Conservation (phyloP, 1,140 invertebrate species). For the Pachyrhynchus sulphureomaculatus region DNA sequence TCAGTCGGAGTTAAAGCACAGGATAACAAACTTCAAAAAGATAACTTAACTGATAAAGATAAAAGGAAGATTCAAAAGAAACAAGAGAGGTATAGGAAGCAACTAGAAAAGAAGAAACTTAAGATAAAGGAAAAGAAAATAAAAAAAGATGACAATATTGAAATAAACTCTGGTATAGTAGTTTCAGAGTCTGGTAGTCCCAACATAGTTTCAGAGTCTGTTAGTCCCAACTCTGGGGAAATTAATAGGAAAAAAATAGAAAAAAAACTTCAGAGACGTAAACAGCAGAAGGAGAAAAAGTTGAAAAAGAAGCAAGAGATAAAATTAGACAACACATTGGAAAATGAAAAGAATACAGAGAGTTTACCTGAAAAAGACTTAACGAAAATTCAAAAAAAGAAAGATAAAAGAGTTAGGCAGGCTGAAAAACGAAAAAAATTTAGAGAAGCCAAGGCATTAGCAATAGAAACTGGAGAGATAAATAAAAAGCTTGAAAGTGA, state of each 20-base stretch:
- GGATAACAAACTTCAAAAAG: conserved; percentile 16
- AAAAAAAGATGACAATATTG: neutral
- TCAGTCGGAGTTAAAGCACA: neutral
- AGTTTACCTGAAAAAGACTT: conserved; percentile 27
- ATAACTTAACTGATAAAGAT: conserved; percentile 10
- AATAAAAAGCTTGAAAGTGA: conserved; percentile 7
- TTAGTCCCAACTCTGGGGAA: no score
- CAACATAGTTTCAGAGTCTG: no score
- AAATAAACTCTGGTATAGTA: no score
- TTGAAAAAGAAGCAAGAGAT: conserved; percentile 19
- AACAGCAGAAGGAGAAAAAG: conserved; percentile 14
- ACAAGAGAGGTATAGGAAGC: conserved; percentile 31
- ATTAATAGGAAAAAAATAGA: conserved; percentile 1
- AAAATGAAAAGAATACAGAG: conserved; percentile 20
- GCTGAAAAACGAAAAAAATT: conserved; percentile 38
- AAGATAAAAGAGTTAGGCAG: conserved; percentile 33
- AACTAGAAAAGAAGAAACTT: conserved; percentile 22
- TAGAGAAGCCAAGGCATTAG: conserved; percentile 6
- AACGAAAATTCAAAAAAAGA: conserved; percentile 37
- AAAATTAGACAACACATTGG: conserved; percentile 36
- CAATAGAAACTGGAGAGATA: conserved; percentile 31
- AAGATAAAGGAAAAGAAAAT: conserved; percentile 17
- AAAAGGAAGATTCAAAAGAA: conserved; percentile 22
- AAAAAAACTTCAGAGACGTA: conserved; percentile 6
- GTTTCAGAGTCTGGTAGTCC: no score